These are phyloP conservation scores for Callionymus lyra DNA, from an alignment of 2,113 vertebrate species.

Conservation along the genomic window DNA sequence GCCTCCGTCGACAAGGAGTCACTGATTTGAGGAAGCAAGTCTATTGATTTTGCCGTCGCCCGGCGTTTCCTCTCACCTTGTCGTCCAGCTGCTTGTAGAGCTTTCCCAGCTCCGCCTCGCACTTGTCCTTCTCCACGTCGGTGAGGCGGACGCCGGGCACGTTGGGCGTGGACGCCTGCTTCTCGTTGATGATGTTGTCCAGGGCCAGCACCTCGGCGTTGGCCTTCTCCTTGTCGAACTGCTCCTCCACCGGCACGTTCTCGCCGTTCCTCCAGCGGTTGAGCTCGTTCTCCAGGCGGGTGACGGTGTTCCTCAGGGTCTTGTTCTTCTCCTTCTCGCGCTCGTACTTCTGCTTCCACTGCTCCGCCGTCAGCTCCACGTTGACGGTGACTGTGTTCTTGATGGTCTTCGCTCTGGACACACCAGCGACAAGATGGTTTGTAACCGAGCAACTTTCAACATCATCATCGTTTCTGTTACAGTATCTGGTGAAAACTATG, in stretches of 20 bases:
- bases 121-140: slow-evolving; percentile 87
- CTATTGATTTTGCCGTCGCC: too few species aligned
- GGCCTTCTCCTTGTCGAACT: slow-evolving; percentile 93
- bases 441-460: too few species aligned
- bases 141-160: slow-evolving; percentile 81
- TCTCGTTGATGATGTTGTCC: slow-evolving; percentile 83
- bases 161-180: slow-evolving; percentile 77
- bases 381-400: slow-evolving; percentile 96
- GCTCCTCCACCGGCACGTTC: slow-evolving; percentile 85
- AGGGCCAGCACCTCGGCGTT: slow-evolving; percentile 82
- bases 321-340: slow-evolving; percentile 91
- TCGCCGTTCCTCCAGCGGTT: slow-evolving; percentile 92
- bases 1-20: too few species aligned
- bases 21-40: too few species aligned
- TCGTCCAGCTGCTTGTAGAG: slow-evolving; percentile 93
- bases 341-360: slow-evolving; percentile 98
- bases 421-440: not conserved
- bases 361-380: slow-evolving; percentile 91
- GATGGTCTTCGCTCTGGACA: slow-evolving; percentile 92
- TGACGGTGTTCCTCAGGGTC: slow-evolving; percentile 83
- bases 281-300: slow-evolving; percentile 95
- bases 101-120: slow-evolving; percentile 87
- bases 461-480: not conserved
- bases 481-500: not conserved
- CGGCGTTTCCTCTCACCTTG: slow-evolving; percentile 66